A percentile compares a stretch with the other conserved stretches of the same genome.
phyloP scores from a whole-genome alignment of 2,888 invertebrate genomes.

The Epirrita christyi region DNA sequence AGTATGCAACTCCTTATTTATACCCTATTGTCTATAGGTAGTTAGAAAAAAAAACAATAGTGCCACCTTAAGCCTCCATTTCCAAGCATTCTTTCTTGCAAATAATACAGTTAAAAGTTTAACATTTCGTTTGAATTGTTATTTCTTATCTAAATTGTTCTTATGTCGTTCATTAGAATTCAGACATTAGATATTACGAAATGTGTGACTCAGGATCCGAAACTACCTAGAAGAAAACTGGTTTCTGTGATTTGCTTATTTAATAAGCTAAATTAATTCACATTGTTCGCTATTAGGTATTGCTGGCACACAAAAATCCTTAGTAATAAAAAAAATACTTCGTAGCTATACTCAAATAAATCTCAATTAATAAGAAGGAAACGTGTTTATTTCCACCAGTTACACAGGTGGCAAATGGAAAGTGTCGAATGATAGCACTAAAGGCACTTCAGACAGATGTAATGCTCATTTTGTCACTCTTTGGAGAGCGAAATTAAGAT shows the following conservation, averaged over 20 bases:
- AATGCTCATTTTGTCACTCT: slow-evolving; percentile 75
- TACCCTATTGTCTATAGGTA: too few relatives aligned
- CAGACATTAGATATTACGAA: slow-evolving; percentile 38
- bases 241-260: slow-evolving; percentile 55
- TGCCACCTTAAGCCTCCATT: too few relatives aligned
- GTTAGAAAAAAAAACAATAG: too few relatives aligned
- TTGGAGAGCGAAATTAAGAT: slow-evolving; percentile 77
- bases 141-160: too few relatives aligned
- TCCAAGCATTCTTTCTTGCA: too few relatives aligned
- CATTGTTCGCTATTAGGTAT: slow-evolving; percentile 1
- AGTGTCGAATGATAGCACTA: slow-evolving; percentile 28
- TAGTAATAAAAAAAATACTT: not conserved
- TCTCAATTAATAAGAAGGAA: slow-evolving; percentile 35
- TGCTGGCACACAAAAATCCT: too few relatives aligned
- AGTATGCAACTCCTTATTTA: too few relatives aligned
- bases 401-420: slow-evolving; percentile 23
- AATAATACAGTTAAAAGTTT: too few relatives aligned
- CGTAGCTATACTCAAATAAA: not conserved
- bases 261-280: slow-evolving; percentile 32
- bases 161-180: too few relatives aligned
- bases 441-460: slow-evolving; percentile 63
- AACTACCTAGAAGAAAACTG: slow-evolving; percentile 50
- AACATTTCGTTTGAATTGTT: too few relatives aligned
- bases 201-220: slow-evolving; percentile 51
- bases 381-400: slow-evolving; percentile 23